Evolutionary conservation across 1,140 invertebrate genomes (phyloP).

Genomic region (Psix sp.): DNA sequence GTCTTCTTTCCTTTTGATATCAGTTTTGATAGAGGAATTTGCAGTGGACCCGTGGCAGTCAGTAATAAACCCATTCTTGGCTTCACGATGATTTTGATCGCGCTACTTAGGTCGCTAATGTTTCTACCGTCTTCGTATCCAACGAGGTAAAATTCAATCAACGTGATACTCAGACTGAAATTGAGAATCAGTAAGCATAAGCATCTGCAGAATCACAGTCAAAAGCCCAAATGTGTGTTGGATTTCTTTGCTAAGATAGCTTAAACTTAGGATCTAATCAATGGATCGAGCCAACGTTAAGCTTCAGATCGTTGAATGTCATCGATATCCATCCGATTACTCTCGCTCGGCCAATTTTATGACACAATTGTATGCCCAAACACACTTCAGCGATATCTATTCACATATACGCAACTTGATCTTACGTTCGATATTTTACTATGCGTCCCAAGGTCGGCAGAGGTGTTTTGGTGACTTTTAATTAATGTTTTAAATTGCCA

Average conservation of each 20-base stretch:
- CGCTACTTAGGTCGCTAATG: conserved; percentile 18
- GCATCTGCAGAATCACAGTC: conserved; percentile 3
- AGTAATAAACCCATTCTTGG: not conserved
- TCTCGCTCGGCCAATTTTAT: conserved; percentile 23
- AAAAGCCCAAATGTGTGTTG: too few relatives aligned
- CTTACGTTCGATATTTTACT: conserved; percentile 53
- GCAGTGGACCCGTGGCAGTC: conserved; percentile 4
- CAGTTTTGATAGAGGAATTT: conserved; percentile 21
- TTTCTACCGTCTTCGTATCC: conserved; percentile 14
- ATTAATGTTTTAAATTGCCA: too few relatives aligned
- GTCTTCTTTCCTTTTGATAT: conserved; percentile 21
- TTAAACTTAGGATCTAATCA: conserved; percentile 33
- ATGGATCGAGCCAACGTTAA: too few relatives aligned
- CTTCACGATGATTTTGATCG: conserved; percentile 6
- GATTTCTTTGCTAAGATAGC: conserved; percentile 31
- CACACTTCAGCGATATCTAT: conserved; percentile 20
- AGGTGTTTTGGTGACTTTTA: conserved; percentile 19
- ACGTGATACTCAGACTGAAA: not conserved
- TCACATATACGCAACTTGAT: conserved; percentile 26
- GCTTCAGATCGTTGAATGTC: conserved; percentile 20
- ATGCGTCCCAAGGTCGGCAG: conserved; percentile 36
- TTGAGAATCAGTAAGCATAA: not conserved
- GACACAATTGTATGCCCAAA: conserved; percentile 14
- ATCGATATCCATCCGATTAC: conserved; percentile 28
- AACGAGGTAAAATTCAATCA: conserved; percentile 3